Evolutionary conservation across 2,113 vertebrate species (phyloP), one percentile per base, ranked within the genome.

Genomic region (Macaca fascicularis): DNA sequence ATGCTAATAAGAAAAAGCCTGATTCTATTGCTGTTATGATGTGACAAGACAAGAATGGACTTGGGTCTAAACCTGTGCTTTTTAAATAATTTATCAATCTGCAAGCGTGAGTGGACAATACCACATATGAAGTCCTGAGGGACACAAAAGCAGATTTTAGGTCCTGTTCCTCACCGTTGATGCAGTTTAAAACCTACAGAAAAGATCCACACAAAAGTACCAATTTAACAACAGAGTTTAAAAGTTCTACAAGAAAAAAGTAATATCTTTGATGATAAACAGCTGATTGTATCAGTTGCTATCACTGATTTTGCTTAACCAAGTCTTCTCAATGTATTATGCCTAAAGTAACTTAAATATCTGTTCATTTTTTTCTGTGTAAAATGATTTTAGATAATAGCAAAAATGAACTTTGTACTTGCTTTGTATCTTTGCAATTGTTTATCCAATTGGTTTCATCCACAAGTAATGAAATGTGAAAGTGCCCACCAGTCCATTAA

Each of bases 281-380:
- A 91, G 55, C 23, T 45, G n/a, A 91, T 40, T 91, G 14, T 50
- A 67, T 43, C 30, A 74, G 8, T 7, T 52, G 6, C 43, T 70
- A 55, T 80, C 48, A 96, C 2, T 93, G 75, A 81, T 93, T 96
- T 96, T 89, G 20, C 22, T 82, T 86, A 94, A 83, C n/a, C 16
- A 27, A 85, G 4, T 89, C 19, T 82, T 93, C 1, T 57, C 38
- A 87, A 52, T 85, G 19, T 57, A 61, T 64, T 43, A 38, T n/a
- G 67, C 17, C 64, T 38, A 84, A n/a, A 22, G 23, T 88, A 83
- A 82, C 27, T 57, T 90, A 20, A 76, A 61, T 43, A 75, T 80
- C 20, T 76, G 9, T 88, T 10, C 20, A 27, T 52, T 93, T 78
- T 82, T 90, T 80, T 83, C 67, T 79, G 55, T 70, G 4, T 75